Percentiles rank a stretch among this genome's conserved stretches.
Evolutionary conservation across 1,140 invertebrate genomes (phyloP).

Genomic region (Ceratosolen solmsi): DNA sequence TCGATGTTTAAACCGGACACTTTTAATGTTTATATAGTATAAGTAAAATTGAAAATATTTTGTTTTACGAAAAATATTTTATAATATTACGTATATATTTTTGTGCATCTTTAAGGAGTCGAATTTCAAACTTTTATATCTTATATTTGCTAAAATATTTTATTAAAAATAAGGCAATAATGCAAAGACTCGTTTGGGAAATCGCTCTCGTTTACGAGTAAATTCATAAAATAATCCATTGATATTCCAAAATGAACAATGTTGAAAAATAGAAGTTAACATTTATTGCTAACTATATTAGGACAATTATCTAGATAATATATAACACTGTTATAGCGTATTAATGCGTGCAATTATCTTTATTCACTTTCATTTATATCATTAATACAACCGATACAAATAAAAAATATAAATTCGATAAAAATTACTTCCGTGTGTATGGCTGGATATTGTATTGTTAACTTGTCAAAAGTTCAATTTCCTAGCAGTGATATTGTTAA

Average conservation of each 20-base stretch:
- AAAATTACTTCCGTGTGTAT: not conserved
- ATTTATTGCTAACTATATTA: constrained; percentile 53
- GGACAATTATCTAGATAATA: constrained; percentile 56
- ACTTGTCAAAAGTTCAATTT: not conserved
- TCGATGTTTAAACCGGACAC: not conserved
- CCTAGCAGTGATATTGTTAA: not conserved
- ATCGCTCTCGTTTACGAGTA: not conserved
- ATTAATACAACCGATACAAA: constrained; percentile 17
- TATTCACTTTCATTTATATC: constrained; percentile 7
- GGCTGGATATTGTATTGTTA: not conserved
- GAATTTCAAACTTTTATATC: constrained; percentile 26
- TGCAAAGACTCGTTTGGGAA: constrained; percentile 7
- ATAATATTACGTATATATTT: too few relatives aligned
- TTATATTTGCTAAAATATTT: not conserved
- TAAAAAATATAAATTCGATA: constrained; percentile 31
- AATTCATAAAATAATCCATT: constrained; percentile 1
- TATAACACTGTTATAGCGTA: constrained; percentile 18
- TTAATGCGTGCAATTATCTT: not conserved
- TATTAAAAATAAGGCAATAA: constrained; percentile 28
- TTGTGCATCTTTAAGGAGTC: constrained; percentile 14
- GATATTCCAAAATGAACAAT: constrained; percentile 2
- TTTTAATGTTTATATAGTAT: not conserved
- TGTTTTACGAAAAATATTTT: not conserved
- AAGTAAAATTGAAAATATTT: not conserved
- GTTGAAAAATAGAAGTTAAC: constrained; percentile 28